Conservation (phyloP, 2,888 invertebrate genomes). For the Ophion slaviceki region DNA sequence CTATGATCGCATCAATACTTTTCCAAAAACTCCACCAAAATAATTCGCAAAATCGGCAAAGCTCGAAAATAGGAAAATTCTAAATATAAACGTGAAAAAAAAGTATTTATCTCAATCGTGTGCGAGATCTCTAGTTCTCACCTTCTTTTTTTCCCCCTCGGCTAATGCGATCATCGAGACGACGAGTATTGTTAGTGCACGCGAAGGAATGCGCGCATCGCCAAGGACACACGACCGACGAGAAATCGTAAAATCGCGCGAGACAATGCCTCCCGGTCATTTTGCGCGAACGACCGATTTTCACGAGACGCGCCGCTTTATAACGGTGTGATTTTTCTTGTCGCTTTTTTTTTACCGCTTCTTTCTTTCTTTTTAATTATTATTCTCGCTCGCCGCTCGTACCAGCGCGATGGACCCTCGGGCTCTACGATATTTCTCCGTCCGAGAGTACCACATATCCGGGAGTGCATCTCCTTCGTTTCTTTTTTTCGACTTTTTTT, state of each 20-base stretch:
- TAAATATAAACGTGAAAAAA: no score
- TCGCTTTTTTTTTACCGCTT: neutral
- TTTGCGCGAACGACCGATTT: constrained; percentile 23
- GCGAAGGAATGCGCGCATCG: constrained; percentile 31
- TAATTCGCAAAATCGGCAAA: neutral
- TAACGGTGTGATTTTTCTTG: neutral
- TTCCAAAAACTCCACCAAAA: neutral
- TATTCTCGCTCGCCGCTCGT: neutral
- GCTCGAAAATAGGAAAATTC: no score
- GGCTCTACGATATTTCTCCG: neutral
- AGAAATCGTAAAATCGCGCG: constrained; percentile 10
- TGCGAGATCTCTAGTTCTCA: constrained; percentile 17
- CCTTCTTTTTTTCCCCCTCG: neutral
- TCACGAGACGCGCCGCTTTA: constrained; percentile 20
- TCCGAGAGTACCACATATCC: constrained; percentile 27
- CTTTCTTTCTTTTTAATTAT: constrained; percentile 2
- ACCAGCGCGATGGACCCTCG: neutral
- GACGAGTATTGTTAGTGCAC: constrained; percentile 28
- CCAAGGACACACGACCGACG: constrained; percentile 25
- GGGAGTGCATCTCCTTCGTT: neutral
- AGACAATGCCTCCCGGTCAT: constrained; percentile 40
- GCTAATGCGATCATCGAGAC: constrained; percentile 44
- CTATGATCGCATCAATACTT: no score
- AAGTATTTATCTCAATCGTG: neutral
- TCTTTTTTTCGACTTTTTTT: neutral